Conservation (phyloP, 1,140 invertebrate genomes). For the Brachionus calyciflorus region DNA sequence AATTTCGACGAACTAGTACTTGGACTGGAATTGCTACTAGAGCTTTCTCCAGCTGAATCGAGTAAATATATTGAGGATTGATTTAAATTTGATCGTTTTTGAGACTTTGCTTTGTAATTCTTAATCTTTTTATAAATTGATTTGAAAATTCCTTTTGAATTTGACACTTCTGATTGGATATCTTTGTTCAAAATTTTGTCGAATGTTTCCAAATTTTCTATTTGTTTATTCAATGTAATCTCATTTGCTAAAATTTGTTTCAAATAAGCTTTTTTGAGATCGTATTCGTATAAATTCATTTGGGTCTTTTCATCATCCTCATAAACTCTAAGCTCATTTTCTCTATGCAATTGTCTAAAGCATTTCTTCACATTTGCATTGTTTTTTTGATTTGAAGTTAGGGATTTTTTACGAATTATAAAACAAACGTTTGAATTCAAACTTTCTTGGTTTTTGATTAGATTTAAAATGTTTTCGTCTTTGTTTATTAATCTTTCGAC, state of each 20-base stretch:
- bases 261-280: not conserved
- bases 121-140: constrained; percentile 19
- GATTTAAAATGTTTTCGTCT: constrained; percentile 16
- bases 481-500: not conserved
- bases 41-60: not conserved
- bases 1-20: constrained; percentile 50
- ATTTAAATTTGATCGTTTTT: no score
- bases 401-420: not conserved
- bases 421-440: constrained; percentile 1
- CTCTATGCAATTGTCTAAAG: not conserved
- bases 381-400: not conserved
- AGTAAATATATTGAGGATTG: not conserved
- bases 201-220: not conserved
- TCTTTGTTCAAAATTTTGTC: constrained; percentile 2
- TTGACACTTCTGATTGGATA: not conserved
- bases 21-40: constrained; percentile 49
- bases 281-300: not conserved
- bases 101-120: no score
- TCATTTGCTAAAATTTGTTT: constrained; percentile 1
- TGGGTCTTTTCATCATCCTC: not conserved
- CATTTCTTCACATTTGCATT: not conserved
- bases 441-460: not conserved
- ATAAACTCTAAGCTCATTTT: not conserved
- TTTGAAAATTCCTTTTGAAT: constrained; percentile 69
- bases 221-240: not conserved